These are phyloP conservation scores for Isaurus tuberculatus DNA, from an alignment of 92 coral and sea anemone genomes.

Conservation along the genomic window DNA sequence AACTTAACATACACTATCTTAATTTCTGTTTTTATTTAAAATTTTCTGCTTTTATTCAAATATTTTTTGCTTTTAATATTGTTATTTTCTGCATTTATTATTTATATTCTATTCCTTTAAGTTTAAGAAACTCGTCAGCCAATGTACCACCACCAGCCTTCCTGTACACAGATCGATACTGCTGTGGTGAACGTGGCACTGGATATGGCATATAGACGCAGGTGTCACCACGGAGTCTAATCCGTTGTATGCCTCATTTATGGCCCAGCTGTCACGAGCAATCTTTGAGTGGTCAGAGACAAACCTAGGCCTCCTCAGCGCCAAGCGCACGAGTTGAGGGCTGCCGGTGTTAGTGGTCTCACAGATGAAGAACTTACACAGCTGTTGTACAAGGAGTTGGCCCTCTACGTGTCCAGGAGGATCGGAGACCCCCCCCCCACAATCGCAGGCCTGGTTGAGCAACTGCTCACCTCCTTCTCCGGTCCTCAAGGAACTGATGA, in stretches of 20 bases:
- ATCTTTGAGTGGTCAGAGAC: constrained; percentile 5
- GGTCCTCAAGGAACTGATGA: constrained; percentile 56
- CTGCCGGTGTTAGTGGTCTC: neutral
- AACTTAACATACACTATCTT: too few relatives aligned
- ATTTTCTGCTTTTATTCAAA: too few relatives aligned
- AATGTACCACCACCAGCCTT: neutral
- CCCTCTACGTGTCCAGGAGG: constrained; percentile 36
- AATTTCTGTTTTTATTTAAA: too few relatives aligned
- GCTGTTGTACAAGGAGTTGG: constrained; percentile 29
- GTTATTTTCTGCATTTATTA: too few relatives aligned
- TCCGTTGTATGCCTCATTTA: neutral
- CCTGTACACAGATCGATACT: neutral
- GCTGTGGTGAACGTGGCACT: neutral
- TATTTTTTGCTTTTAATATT: too few relatives aligned
- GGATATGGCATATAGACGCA: neutral
- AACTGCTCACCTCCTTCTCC: constrained; percentile 53
- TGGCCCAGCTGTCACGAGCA: neutral
- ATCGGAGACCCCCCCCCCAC: constrained; percentile 53
- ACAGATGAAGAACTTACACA: constrained; percentile 48
- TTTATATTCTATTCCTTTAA: too few relatives aligned
- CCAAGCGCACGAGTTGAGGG: neutral
- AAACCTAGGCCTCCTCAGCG: neutral
- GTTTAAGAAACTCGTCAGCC: neutral
- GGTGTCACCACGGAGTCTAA: neutral
- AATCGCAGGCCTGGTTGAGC: constrained; percentile 38